Conservation (phyloP, 1,140 invertebrate genomes). For the Triops cancriformis region DNA sequence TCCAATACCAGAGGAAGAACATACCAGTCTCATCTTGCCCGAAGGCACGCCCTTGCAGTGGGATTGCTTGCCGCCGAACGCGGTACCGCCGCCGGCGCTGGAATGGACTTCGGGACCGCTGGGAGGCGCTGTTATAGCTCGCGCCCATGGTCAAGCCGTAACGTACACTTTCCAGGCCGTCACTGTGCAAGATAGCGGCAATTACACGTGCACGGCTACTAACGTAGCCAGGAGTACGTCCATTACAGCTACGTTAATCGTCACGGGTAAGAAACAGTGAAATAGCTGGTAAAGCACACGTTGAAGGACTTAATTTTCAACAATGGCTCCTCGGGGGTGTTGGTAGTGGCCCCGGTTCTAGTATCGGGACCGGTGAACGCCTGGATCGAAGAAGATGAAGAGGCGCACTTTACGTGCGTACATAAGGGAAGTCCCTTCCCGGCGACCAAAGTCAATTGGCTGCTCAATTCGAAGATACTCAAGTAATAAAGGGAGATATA, state of each 20-base stretch:
- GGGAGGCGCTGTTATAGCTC: constrained; percentile 2
- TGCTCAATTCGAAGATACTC: constrained; percentile 37
- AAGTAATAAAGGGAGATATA: background rate
- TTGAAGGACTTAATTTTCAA: constrained; percentile 29
- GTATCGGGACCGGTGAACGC: constrained; percentile 43
- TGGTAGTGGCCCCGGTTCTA: constrained; percentile 36
- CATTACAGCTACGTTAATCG: constrained; percentile 9
- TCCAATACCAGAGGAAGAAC: constrained; percentile 15
- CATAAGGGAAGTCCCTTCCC: constrained; percentile 52
- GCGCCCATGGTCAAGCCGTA: background rate
- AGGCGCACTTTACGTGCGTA: constrained; percentile 52
- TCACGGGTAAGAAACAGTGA: constrained; percentile 16
- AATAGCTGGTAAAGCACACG: background rate
- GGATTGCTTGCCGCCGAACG: constrained; percentile 19
- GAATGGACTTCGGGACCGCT: constrained; percentile 20
- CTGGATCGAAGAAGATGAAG: constrained; percentile 57
- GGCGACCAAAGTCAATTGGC: constrained; percentile 58
- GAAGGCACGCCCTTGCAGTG: constrained; percentile 20
- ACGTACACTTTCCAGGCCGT: constrained; percentile 15
- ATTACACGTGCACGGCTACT: constrained; percentile 23
- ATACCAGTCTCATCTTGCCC: constrained; percentile 7
- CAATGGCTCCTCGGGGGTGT: constrained; percentile 45
- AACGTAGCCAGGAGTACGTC: constrained; percentile 2
- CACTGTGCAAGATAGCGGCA: constrained; percentile 14
- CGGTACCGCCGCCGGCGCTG: constrained; percentile 1